Conservation (phyloP, 2,797 vertebrate species). For the Sebastes oblongus region DNA sequence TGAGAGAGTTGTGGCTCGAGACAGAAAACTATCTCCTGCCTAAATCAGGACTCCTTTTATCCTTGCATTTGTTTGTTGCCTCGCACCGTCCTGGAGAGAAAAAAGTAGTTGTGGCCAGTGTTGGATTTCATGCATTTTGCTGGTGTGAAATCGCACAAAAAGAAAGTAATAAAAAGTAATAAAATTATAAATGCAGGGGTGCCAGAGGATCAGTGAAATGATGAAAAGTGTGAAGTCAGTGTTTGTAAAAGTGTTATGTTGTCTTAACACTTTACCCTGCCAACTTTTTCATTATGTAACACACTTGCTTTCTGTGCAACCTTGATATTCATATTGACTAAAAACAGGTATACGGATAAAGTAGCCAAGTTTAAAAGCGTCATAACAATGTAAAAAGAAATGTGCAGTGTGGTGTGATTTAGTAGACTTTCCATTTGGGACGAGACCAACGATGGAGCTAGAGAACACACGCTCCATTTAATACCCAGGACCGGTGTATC, state of each 20-base stretch:
- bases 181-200: neutral
- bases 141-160: neutral
- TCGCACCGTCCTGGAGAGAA: neutral
- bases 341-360: neutral
- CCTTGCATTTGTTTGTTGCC: neutral
- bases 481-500: neutral
- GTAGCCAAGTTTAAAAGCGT: neutral
- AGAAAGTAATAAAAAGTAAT: neutral
- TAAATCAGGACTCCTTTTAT: constrained; percentile 11
- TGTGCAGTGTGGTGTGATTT: neutral
- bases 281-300: neutral
- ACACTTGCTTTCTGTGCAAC: neutral
- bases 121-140: neutral
- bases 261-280: neutral
- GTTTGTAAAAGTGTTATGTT: constrained; percentile 1
- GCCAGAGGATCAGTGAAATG: neutral
- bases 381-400: neutral
- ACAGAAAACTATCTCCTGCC: neutral
- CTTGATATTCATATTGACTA: neutral
- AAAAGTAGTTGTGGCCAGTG: neutral
- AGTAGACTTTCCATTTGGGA: neutral
- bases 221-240: neutral
- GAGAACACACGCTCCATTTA: neutral
- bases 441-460: neutral
- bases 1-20: neutral